These are phyloP conservation scores for Ceuthmochares aereus DNA, from an alignment of 2,113 vertebrate genomes.

Conservation along the genomic window DNA sequence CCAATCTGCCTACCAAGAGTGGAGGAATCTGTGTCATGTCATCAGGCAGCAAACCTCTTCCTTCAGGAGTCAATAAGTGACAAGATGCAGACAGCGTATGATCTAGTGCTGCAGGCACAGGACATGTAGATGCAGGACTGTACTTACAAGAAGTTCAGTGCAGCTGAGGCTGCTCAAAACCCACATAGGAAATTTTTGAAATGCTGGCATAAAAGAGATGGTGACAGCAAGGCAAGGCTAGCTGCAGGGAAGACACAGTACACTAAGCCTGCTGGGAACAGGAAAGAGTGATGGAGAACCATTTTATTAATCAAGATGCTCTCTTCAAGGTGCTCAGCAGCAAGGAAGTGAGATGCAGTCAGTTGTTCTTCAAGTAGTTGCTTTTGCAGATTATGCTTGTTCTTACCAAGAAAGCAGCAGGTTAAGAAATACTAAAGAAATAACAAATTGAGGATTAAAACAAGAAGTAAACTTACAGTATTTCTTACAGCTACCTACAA, in stretches of 20 bases:
- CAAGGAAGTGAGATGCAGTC: not conserved
- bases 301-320: not conserved
- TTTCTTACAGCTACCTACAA: not conserved
- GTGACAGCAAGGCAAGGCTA: constrained; percentile 1
- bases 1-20: not conserved
- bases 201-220: not conserved
- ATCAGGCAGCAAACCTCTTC: not conserved
- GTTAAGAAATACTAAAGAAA: not conserved
- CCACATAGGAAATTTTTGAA: constrained; percentile 25
- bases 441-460: not conserved
- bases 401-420: not conserved
- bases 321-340: not conserved
- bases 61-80: not conserved
- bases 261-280: not conserved
- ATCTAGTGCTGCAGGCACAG: constrained; percentile 21
- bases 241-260: constrained; percentile 11
- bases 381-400: not conserved
- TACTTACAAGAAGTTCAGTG: not conserved
- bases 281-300: not conserved
- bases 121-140: not conserved
- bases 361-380: not conserved
- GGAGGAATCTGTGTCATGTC: not conserved
- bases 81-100: not conserved
- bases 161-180: constrained; percentile 32
- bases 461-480: not conserved